Evolutionary conservation across 2,888 invertebrate genomes (phyloP).

Genomic region (Cylindroiulus punctatus): DNA sequence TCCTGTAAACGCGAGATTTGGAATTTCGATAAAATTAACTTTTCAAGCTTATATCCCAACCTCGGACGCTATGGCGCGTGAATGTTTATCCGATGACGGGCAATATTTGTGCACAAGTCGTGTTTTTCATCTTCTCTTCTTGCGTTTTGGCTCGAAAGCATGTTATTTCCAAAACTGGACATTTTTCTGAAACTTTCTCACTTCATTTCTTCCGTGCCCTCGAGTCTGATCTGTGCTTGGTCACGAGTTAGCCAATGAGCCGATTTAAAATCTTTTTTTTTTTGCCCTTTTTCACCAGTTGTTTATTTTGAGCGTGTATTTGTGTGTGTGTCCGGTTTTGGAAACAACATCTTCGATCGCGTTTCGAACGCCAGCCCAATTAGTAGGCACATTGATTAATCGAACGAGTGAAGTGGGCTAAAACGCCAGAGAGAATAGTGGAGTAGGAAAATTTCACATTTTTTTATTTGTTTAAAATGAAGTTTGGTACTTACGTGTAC

Average conservation of each 20-base stretch:
- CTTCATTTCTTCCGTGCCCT: not conserved
- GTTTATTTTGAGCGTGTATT: not conserved
- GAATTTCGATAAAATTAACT: no score
- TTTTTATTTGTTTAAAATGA: no score
- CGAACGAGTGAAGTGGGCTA: no score
- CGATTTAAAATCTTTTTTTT: not conserved
- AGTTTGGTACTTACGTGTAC: no score
- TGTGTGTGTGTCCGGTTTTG: conserved; percentile 32
- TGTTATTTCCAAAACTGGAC: conserved; percentile 32
- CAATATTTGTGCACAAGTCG: no score
- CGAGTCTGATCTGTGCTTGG: not conserved
- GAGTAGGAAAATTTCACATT: no score
- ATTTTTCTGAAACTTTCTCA: not conserved
- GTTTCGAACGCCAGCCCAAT: not conserved
- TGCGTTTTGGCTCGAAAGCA: not conserved
- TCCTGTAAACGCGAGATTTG: no score
- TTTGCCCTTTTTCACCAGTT: not conserved
- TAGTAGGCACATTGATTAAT: no score
- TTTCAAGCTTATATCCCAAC: no score
- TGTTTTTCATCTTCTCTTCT: not conserved
- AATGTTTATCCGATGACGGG: no score
- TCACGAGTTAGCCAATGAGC: not conserved
- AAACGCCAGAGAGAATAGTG: no score
- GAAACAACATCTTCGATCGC: not conserved
- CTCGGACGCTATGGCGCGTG: no score